Conservation (phyloP, 2,113 vertebrate genomes). For the Perca flavescens region DNA sequence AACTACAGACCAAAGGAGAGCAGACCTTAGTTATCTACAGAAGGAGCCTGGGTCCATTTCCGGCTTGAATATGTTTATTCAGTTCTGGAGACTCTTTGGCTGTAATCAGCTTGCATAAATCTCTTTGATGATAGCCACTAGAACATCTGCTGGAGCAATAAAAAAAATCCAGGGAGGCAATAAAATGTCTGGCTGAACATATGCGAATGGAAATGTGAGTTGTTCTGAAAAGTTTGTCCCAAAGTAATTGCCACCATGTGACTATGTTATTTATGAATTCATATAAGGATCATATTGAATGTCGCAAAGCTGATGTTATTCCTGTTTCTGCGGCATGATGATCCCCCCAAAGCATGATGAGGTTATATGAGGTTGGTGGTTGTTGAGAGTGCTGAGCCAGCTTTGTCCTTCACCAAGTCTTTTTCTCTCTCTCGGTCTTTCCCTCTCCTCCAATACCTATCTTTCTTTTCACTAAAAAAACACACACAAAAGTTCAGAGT, state of each 20-base stretch:
- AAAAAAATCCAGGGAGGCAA: slow-evolving; percentile 73
- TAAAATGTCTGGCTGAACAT: slow-evolving; percentile 78
- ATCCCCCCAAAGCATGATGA: slow-evolving; percentile 33
- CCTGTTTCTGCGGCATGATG: slow-evolving; percentile 13
- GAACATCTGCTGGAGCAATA: slow-evolving; percentile 80
- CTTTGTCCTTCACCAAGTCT: slow-evolving; percentile 67
- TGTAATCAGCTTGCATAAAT: slow-evolving; percentile 83
- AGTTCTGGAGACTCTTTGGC: slow-evolving; percentile 77
- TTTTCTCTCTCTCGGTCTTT: slow-evolving; percentile 22
- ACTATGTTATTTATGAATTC: slow-evolving; percentile 38
- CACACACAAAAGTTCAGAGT: slow-evolving; percentile 2
- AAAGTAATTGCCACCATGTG: slow-evolving; percentile 54
- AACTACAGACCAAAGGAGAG: slow-evolving; percentile 51
- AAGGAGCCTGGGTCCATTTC: slow-evolving; percentile 68
- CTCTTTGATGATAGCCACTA: slow-evolving; percentile 83
- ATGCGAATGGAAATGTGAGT: slow-evolving; percentile 69
- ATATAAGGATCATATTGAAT: slow-evolving; percentile 16
- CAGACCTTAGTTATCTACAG: slow-evolving; percentile 57
- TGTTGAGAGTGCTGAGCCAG: slow-evolving; percentile 61
- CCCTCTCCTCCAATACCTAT: slow-evolving; percentile 1
- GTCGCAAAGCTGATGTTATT: slow-evolving; percentile 29
- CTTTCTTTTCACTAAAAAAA: slow-evolving; percentile 2
- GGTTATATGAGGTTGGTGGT: slow-evolving; percentile 6
- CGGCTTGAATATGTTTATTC: slow-evolving; percentile 77
- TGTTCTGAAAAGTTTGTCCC: slow-evolving; percentile 63